Conservation (phyloP, 2,888 invertebrate species). For the Ferrisia virgata region DNA sequence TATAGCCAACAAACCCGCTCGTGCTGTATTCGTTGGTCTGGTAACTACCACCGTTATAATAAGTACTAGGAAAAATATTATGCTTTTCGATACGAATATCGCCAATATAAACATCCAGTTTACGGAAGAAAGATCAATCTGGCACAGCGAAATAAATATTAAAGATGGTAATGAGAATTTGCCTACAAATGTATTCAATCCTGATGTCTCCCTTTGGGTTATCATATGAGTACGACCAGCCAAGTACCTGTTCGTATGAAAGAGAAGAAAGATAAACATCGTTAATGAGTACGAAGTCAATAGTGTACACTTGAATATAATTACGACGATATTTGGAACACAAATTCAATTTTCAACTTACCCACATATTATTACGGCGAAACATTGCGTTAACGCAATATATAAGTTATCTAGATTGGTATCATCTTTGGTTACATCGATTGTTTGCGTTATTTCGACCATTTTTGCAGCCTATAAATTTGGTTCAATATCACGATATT, state of each 20-base stretch:
- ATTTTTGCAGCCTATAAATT: not conserved
- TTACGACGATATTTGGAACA: conserved; percentile 49
- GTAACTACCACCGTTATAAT: conserved; percentile 66
- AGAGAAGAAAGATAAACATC: not conserved
- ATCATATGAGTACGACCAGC: conserved; percentile 82
- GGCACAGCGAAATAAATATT: conserved; percentile 84
- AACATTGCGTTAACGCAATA: conserved; percentile 87
- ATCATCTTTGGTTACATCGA: not conserved
- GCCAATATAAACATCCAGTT: conserved; percentile 90
- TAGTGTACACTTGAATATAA: not conserved
- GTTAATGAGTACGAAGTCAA: not conserved
- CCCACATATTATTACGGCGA: conserved; percentile 86
- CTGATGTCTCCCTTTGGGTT: conserved; percentile 78
- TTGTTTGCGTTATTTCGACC: not conserved
- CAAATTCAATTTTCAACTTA: no score
- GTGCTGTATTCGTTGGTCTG: conserved; percentile 73
- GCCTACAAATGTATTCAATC: conserved; percentile 87
- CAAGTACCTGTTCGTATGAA: conserved; percentile 66
- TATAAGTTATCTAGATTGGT: conserved; percentile 71
- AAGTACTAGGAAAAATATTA: conserved; percentile 78
- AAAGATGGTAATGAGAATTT: conserved; percentile 89
- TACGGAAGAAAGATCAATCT: conserved; percentile 75
- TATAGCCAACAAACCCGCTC: conserved; percentile 87
- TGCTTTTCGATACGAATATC: conserved; percentile 78
- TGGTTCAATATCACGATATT: not conserved